phyloP scores from a whole-genome alignment of 2,113 vertebrate genomes.

The Psilopsiagon aymara region DNA sequence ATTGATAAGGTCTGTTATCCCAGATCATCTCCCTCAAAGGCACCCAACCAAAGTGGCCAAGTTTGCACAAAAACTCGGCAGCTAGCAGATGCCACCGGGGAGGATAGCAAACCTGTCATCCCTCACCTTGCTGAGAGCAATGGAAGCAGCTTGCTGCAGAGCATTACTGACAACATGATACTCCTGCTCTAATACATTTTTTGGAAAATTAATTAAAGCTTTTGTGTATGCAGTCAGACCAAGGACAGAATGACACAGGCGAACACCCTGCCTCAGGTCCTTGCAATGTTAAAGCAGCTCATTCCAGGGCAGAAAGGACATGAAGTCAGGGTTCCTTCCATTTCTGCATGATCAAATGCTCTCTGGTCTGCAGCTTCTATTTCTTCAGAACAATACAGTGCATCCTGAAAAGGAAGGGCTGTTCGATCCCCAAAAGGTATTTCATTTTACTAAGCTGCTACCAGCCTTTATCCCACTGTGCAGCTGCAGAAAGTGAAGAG shows the following conservation, averaged over 20 bases:
- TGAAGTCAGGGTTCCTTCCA: background rate
- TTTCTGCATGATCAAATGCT: background rate
- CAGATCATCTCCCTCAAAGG: background rate
- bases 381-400: background rate
- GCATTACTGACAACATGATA: conserved; percentile 26
- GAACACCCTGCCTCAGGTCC: background rate
- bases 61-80: background rate
- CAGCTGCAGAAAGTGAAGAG: background rate
- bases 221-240: background rate
- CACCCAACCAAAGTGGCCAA: background rate
- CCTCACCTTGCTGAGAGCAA: background rate
- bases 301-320: background rate
- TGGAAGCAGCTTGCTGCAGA: background rate
- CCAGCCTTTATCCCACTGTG: background rate
- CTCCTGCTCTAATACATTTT: background rate
- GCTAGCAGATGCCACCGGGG: background rate
- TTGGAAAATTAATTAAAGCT: conserved; percentile 28
- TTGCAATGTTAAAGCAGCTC: background rate
- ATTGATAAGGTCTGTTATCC: background rate
- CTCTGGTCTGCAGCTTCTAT: background rate
- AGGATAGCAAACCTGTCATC: conserved; percentile 10
- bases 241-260: background rate
- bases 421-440: background rate
- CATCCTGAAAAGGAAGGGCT: background rate
- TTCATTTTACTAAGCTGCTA: background rate